Conservation (phyloP, 2,113 vertebrate species). For the Psittacara wagleri region DNA sequence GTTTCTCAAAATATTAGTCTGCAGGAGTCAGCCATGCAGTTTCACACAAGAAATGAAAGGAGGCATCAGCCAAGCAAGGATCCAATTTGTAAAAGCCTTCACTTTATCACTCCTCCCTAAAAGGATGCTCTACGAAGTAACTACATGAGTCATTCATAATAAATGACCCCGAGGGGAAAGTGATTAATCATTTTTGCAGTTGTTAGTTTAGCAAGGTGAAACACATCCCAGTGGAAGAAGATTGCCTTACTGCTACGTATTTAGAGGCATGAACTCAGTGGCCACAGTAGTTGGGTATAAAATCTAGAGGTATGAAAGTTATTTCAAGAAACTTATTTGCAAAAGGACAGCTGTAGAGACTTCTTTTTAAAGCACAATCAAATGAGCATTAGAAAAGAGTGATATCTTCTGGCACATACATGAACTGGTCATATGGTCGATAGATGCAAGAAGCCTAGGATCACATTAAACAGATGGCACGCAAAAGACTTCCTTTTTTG, state of each 20-base stretch:
- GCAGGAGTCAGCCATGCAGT: not conserved
- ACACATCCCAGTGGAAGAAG: not conserved
- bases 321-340: not conserved
- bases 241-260: not conserved
- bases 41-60: constrained; percentile 30
- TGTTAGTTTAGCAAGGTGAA: constrained; percentile 46
- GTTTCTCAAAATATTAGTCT: constrained; percentile 8
- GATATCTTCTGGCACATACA: not conserved
- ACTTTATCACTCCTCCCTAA: constrained; percentile 24
- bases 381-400: not conserved
- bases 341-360: not conserved
- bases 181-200: constrained; percentile 53
- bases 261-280: not conserved
- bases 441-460: not conserved
- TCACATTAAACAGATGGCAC: not conserved
- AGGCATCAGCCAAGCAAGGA: constrained; percentile 51
- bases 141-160: constrained; percentile 12
- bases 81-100: constrained; percentile 54
- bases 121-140: not conserved
- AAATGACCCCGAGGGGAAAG: constrained; percentile 23
- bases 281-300: not conserved
- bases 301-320: not conserved
- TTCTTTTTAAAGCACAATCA: not conserved
- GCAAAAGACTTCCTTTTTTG: not conserved
- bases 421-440: not conserved